phyloP scores from a whole-genome alignment of 2,888 invertebrate species.

The Fabriciana adippe region DNA sequence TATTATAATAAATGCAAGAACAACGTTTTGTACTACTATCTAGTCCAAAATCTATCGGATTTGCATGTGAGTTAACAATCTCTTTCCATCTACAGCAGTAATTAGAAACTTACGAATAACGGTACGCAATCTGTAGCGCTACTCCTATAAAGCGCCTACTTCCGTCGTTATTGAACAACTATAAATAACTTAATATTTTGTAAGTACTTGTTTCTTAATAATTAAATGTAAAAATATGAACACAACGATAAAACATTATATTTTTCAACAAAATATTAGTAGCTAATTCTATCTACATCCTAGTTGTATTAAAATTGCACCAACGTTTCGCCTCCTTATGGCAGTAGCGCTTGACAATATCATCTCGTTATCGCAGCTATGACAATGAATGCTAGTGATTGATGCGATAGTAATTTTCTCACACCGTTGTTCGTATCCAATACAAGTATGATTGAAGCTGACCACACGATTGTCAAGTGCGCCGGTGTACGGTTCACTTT shows the following conservation, averaged over 20 bases:
- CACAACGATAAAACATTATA: too few species aligned
- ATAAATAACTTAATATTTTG: constrained; percentile 1
- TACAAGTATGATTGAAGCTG: constrained; percentile 61
- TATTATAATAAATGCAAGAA: constrained; percentile 30
- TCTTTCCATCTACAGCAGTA: constrained; percentile 68
- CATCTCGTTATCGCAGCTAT: constrained; percentile 61
- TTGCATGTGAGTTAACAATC: constrained; percentile 75
- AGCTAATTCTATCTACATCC: too few species aligned
- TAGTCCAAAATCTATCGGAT: constrained; percentile 61
- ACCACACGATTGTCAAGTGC: constrained; percentile 51
- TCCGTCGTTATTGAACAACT: constrained; percentile 38
- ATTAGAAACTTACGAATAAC: constrained; percentile 77
- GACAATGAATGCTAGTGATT: constrained; percentile 72
- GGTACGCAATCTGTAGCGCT: constrained; percentile 64
- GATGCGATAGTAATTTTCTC: constrained; percentile 74
- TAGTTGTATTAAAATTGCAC: constrained; percentile 8
- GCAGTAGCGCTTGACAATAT: constrained; percentile 28
- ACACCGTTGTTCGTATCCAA: constrained; percentile 79
- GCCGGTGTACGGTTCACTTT: constrained; percentile 50
- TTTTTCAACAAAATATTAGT: too few species aligned
- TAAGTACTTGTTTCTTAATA: constrained; percentile 1
- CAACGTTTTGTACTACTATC: constrained; percentile 53
- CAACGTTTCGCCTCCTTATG: constrained; percentile 22
- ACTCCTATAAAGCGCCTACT: constrained; percentile 51
- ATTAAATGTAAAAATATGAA: too few species aligned